These are phyloP conservation scores for Diplazon laetatorius DNA, from an alignment of 2,888 invertebrate genomes.

Conservation along the genomic window DNA sequence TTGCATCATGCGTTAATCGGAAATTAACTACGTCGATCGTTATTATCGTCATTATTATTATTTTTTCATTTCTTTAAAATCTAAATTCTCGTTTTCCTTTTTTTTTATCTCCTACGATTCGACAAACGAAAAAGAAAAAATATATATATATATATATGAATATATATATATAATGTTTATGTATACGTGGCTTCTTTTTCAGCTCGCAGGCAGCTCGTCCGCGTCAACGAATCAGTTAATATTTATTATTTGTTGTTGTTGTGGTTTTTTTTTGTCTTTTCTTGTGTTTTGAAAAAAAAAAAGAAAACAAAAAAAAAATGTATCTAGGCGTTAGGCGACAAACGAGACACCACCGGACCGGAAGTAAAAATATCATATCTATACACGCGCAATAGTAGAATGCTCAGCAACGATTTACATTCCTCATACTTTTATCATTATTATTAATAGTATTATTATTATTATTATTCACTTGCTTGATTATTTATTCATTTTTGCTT, in stretches of 20 bases:
- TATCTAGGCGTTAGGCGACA: slow-evolving; percentile 48
- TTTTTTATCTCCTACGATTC: slow-evolving; percentile 30
- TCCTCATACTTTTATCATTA: slow-evolving; percentile 16
- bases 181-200: too few relatives aligned
- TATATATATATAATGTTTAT: too few relatives aligned
- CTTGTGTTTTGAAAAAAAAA: too few relatives aligned
- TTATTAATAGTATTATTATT: too few relatives aligned
- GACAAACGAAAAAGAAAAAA: slow-evolving; percentile 17
- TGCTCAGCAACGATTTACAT: slow-evolving; percentile 37
- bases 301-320: too few relatives aligned
- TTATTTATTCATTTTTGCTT: slow-evolving; percentile 3
- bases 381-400: slow-evolving; percentile 39
- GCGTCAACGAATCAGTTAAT: slow-evolving; percentile 44
- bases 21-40: slow-evolving; percentile 1
- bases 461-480: too few relatives aligned
- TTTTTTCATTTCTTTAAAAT: slow-evolving; percentile 26
- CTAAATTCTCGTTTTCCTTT: slow-evolving; percentile 19
- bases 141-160: slow-evolving; percentile 11
- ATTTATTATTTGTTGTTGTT: slow-evolving; percentile 41
- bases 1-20: slow-evolving; percentile 24
- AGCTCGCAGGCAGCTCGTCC: slow-evolving; percentile 21
- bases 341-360: slow-evolving; percentile 39
- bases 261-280: too few relatives aligned
- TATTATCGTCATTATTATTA: too few relatives aligned
- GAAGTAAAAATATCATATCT: slow-evolving; percentile 37